A percentile compares a stretch with the other conserved stretches of the same genome.
phyloP scores from a whole-genome alignment of 2,797 vertebrate species.

The Propithecus deckenii region DNA sequence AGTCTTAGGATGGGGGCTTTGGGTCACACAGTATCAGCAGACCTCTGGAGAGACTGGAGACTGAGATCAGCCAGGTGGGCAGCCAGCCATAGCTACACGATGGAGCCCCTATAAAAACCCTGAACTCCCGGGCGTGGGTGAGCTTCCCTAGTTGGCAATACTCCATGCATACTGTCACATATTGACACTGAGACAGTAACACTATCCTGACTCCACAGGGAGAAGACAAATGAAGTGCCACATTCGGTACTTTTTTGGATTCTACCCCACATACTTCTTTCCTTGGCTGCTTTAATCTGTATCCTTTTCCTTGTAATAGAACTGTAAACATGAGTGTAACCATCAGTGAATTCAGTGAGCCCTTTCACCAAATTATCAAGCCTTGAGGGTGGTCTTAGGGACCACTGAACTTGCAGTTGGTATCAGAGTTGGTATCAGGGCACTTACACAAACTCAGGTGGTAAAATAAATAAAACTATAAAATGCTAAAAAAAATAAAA shows the following conservation, averaged over 20 bases:
- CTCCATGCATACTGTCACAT: not conserved
- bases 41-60: not conserved
- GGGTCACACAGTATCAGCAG: not conserved
- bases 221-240: slow-evolving; percentile 11
- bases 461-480: no score
- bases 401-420: not conserved
- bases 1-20: not conserved
- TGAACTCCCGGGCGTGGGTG: not conserved
- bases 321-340: not conserved
- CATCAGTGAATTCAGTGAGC: not conserved
- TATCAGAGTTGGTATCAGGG: not conserved
- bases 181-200: not conserved
- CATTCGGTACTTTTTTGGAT: not conserved
- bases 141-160: not conserved
- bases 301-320: not conserved
- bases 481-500: no score
- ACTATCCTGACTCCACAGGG: not conserved
- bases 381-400: not conserved
- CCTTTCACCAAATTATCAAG: slow-evolving; percentile 23
- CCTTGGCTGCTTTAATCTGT: slow-evolving; percentile 23
- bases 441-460: no score
- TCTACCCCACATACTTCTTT: not conserved
- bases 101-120: not conserved
- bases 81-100: not conserved
- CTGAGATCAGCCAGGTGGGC: not conserved